phyloP scores from a whole-genome alignment of 2,113 vertebrate genomes.

The Apteryx mantelli region DNA sequence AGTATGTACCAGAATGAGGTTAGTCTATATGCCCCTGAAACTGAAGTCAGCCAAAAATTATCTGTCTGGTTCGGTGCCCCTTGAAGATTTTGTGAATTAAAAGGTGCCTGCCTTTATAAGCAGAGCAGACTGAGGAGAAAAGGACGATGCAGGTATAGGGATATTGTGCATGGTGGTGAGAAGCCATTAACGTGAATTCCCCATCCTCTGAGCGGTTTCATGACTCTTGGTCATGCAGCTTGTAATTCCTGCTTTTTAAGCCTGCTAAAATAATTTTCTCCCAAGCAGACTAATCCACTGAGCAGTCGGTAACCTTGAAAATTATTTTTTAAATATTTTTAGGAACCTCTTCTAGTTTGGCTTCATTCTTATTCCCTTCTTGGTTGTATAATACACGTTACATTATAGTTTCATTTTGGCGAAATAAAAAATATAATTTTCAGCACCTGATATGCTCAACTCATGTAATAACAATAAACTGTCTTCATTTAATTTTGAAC shows the following conservation, averaged over 20 bases:
- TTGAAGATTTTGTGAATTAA: background rate
- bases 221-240: background rate
- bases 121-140: conserved; percentile 3
- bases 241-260: background rate
- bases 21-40: background rate
- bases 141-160: background rate
- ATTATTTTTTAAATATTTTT: background rate
- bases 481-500: background rate
- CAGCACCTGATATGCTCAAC: background rate
- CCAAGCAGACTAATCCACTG: background rate
- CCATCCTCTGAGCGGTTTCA: background rate
- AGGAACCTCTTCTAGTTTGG: background rate
- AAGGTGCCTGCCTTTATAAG: background rate
- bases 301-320: background rate
- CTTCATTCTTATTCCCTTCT: background rate
- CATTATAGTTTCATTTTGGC: background rate
- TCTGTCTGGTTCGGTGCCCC: background rate
- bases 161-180: background rate
- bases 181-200: background rate
- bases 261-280: background rate
- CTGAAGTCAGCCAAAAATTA: background rate
- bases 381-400: background rate
- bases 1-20: background rate
- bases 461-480: background rate
- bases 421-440: background rate